Conservation (phyloP, 37 sponge, comb jelly and placozoan species). For the Haliclona indistincta region DNA sequence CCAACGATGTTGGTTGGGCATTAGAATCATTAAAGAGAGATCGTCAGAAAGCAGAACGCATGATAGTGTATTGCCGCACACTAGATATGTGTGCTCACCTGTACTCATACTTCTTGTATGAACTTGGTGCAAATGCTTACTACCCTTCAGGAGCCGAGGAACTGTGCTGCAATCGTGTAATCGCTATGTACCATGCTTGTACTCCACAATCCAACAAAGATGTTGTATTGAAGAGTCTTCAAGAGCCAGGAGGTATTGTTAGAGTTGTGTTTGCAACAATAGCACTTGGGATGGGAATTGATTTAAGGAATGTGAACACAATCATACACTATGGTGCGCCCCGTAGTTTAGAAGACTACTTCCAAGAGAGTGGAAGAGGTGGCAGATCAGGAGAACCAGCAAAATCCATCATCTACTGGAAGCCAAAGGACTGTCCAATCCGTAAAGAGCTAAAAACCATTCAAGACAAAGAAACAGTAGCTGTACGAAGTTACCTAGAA, state of each 20-base stretch:
- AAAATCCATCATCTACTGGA: slow-evolving; percentile 43
- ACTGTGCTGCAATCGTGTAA: slow-evolving; percentile 19
- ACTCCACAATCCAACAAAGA: slow-evolving; percentile 20
- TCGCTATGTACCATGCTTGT: slow-evolving; percentile 31
- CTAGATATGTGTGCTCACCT: slow-evolving; percentile 31
- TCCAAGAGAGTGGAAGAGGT: slow-evolving; percentile 49
- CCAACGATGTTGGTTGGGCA: slow-evolving; percentile 10
- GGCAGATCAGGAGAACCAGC: slow-evolving; percentile 31
- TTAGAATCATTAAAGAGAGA: neutral
- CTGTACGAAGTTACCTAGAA: slow-evolving; percentile 7
- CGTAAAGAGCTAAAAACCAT: neutral
- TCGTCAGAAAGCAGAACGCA: slow-evolving; percentile 15
- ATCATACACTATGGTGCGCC: slow-evolving; percentile 58
- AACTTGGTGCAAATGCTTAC: slow-evolving; percentile 14
- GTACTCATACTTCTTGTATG: neutral
- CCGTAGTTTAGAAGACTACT: slow-evolving; percentile 32
- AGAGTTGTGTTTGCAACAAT: slow-evolving; percentile 24
- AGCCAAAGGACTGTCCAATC: slow-evolving; percentile 21
- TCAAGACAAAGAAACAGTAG: neutral
- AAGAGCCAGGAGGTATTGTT: slow-evolving; percentile 26
- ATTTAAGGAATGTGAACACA: slow-evolving; percentile 4
- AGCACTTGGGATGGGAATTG: slow-evolving; percentile 47
- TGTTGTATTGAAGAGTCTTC: slow-evolving; percentile 11
- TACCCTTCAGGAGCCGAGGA: slow-evolving; percentile 16
- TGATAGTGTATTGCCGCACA: slow-evolving; percentile 30